Evolutionary conservation across 2,797 vertebrate species (phyloP), one percentile per base, ranked within the genome.

Genomic region (Sebastes cheni): DNA sequence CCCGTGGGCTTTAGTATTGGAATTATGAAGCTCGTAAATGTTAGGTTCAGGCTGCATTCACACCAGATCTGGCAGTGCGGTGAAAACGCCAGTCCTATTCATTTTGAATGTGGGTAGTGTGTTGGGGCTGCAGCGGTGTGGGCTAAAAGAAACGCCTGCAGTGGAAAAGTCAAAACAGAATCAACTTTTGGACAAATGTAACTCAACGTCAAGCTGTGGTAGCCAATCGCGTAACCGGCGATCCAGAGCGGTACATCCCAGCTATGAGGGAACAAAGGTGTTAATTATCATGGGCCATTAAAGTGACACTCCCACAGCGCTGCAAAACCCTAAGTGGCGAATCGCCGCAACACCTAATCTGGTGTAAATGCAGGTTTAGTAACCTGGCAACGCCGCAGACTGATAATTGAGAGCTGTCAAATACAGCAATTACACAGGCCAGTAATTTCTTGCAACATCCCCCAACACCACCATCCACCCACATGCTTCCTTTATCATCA

Each of bases 371-470:
- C 50, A n/a, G 50, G 4, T n/a, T 83, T 77, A 50, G 78, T 85
- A 81, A 83, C 80, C 86, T 85, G 75, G 86, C 69, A 85, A 85
- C 75, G 74, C 36, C 52, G 70, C 32, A 52, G 60, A 16, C 20
- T 36, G 23, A 80, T 59, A 77, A 77, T 79, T 32, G 42, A 66
- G 54, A 62, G 59, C 72, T 70, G 59, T 82, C 29, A 84, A 70
- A 68, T 25, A 55, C 36, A 76, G n/a, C 1, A 18, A 72, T 77
- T 66, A 75, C 81, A 20, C 77, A 68, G 23, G 67, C 61, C 23
- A 13, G 16, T 72, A 69, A 86, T 86, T 86, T 83, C 29, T 70
- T 62, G 55, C 65, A 52, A 30, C 56, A 68, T 30, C 59, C 54
- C 52, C 20, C 8, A 54, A 23, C 39, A 60, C 50, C 22, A 30